Evolutionary conservation across 2,888 invertebrate genomes (phyloP), one percentile per base, ranked within the genome.

Genomic region (Pristionchus mayeri): DNA sequence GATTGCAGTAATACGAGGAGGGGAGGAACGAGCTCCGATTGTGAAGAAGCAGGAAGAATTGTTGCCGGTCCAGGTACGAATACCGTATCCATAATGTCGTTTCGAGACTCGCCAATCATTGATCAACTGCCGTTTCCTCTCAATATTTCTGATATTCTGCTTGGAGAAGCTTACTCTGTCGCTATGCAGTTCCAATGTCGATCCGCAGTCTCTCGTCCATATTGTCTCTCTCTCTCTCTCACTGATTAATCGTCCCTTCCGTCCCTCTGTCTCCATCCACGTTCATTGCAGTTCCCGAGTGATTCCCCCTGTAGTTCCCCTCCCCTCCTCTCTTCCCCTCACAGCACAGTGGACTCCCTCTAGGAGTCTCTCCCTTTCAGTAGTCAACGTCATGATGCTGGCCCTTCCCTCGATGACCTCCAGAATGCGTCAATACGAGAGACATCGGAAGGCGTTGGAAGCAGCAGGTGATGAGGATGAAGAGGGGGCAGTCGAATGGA

Each of bases 331-430:
- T 75, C 24, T 7, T 63, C 21, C 63, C 63, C 18, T 40, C 67
- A 54, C 27, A 27, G 30, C 6, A 30, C 6, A 11, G 16, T 63
- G 6, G 27, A 63, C 4, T 27, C 34, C 30, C 13, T 13, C 34
- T 27, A 30, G 63, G 63, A 63, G 9, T 34, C 6, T 24, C 24
- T 63, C 30, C 16, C 4, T 63, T 63, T 3, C 88, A 92, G 92
- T 90, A 60, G 90, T 92, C 52, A 92, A 92, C 88, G 90, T 92
- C 75, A 90, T 92, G 91, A 92, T 92, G 92, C 87, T 91, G 71
- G 92, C 92, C 24, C 88, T 92, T 21, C 92, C 92, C 60, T 90
- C 92, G 78, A 90, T 92, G 90, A 89, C 90, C 9, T 88, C 88
- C 11, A 88, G 90, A 75, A 92, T 92, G 87, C 85, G 90, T 30